Conservation (phyloP, 2,113 vertebrate genomes). For the Redunca redunca region DNA sequence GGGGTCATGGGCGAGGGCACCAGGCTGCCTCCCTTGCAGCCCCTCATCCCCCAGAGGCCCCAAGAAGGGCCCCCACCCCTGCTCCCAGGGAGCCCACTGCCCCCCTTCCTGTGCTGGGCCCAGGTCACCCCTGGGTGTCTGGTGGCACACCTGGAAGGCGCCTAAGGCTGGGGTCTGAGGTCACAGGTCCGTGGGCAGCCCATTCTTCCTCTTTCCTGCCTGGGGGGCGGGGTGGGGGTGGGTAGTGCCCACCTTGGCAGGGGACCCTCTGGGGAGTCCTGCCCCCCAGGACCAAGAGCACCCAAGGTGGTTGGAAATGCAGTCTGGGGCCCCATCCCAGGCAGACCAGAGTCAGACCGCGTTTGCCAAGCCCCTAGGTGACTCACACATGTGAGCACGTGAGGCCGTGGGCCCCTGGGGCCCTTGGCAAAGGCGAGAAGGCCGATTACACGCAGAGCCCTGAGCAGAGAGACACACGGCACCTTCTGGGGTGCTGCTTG, state of each 20-base stretch:
- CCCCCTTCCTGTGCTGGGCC: neutral
- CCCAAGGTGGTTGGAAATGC: neutral
- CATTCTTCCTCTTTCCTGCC: neutral
- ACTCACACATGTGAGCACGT: fast-evolving
- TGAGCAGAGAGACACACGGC: neutral
- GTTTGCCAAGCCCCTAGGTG: neutral
- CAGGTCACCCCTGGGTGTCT: neutral
- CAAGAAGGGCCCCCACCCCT: too few species aligned
- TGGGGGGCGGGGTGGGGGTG: too few species aligned
- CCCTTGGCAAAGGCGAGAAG: neutral
- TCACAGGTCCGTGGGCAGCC: neutral
- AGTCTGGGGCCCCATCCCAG: neutral
- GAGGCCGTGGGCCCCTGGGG: neutral
- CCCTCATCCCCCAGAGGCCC: neutral
- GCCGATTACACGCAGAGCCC: fast-evolving
- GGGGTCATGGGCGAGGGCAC: neutral
- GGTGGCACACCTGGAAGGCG: neutral
- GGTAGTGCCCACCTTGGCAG: too few species aligned
- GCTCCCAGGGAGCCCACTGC: neutral
- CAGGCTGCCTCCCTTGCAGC: too few species aligned
- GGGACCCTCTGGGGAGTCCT: neutral
- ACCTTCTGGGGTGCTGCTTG: fast-evolving
- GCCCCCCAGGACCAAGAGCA: neutral
- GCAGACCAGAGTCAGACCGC: neutral
- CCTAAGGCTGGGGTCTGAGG: neutral